Evolutionary conservation across 23 tunicate genomes (phyloP), one percentile per base, ranked within the genome.

Genomic region (Botrylloides violaceus): DNA sequence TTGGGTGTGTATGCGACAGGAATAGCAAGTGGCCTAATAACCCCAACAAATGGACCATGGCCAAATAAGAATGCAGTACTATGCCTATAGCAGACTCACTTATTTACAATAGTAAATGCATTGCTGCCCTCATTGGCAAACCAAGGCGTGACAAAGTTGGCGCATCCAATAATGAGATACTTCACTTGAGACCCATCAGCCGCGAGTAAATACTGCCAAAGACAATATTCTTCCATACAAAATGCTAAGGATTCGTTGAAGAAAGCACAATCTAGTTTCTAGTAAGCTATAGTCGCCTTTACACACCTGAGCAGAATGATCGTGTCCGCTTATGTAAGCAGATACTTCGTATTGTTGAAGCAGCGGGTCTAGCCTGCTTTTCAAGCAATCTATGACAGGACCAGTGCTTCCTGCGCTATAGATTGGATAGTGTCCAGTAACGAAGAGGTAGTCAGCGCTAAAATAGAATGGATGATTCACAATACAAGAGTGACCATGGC

Each of bases 271-370:
- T n/a, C n/a, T n/a, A n/a, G n/a, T n/a, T n/a, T n/a, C n/a, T n/a
- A n/a, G n/a, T n/a, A n/a, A n/a, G n/a, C n/a, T n/a, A n/a, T n/a
- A n/a, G n/a, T n/a, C n/a, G n/a, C n/a, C n/a, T n/a, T n/a, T n/a
- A n/a, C n/a, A n/a, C 30, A 72, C 84, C 78, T 80, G 84, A 20
- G 65, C 53, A 31, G 53, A 60, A 49, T 81, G 87, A 66, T 81
- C 80, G 32, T 81, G 87, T 49, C 87, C 87, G n/a, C 70, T 38
- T 12, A 81, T 65, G 32, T 74, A 81, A 23, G 87, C 87, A 2
- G 75, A 66, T 26, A 81, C 87, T 55, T 58, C 28, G 48, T 83
- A 66, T 29, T 78, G 36, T 18, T 76, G 64, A 71, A 83, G 38
- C 2, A 83, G 71, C 4, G 89, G 89, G 29, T 58, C 53, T 20